Evolutionary conservation across 2,113 vertebrate genomes (phyloP).

Genomic region (Pangasianodon gigas): DNA sequence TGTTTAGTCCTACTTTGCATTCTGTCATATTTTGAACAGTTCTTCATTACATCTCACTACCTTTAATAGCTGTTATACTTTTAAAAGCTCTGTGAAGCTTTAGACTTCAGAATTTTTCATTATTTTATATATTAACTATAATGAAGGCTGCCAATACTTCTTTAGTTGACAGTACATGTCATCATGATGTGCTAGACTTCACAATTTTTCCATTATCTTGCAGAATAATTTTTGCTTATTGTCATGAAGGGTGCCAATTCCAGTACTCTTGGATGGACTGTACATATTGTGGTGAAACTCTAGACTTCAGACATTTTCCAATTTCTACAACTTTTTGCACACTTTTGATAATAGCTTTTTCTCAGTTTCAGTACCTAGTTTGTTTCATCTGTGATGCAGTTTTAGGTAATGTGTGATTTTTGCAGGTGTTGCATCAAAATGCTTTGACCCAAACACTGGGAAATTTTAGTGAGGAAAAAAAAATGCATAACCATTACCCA

Average conservation of each 20-base stretch:
- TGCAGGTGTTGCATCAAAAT: neutral
- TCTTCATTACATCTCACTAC: too few species aligned
- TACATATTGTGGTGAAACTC: neutral
- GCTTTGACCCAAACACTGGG: neutral
- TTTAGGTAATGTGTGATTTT: neutral
- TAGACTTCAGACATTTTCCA: neutral
- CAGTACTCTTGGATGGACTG: neutral
- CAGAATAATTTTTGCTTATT: neutral
- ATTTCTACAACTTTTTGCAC: neutral
- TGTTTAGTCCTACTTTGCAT: too few species aligned
- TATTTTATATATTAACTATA: too few species aligned
- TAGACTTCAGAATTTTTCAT: too few species aligned
- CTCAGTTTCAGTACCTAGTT: neutral
- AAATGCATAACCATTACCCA: slow-evolving; percentile 1
- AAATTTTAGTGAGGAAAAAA: neutral
- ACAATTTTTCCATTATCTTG: neutral
- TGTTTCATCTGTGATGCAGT: neutral
- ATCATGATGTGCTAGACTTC: neutral
- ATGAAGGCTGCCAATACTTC: too few species aligned
- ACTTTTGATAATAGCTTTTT: neutral
- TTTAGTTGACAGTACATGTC: neutral
- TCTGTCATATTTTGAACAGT: too few species aligned
- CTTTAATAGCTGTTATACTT: too few species aligned
- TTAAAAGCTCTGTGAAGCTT: too few species aligned
- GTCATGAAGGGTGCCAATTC: neutral